phyloP scores from a whole-genome alignment of 2,113 vertebrate species.

The Microtus pennsylvanicus region DNA sequence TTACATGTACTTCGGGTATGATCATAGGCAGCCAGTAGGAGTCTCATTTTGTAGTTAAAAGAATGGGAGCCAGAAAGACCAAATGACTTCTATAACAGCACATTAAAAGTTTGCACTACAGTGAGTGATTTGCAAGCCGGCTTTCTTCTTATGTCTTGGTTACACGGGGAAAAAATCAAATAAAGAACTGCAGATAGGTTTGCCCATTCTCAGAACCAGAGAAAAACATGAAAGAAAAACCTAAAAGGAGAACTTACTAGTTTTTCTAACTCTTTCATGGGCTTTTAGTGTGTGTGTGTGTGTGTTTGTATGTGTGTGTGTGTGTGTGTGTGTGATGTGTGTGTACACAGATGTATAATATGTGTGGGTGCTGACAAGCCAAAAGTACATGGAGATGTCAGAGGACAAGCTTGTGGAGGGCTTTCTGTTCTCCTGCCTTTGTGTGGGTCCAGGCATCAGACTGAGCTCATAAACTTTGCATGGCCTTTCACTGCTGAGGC shows the following conservation, averaged over 20 bases:
- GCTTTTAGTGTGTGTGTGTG: background rate
- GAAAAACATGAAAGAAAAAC: background rate
- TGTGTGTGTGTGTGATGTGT: background rate
- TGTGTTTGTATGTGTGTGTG: background rate
- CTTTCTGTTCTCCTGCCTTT: background rate
- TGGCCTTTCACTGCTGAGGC: background rate
- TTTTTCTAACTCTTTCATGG: background rate
- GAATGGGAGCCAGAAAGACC: background rate
- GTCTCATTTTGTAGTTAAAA: constrained; percentile 18
- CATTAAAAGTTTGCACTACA: background rate
- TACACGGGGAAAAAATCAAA: background rate
- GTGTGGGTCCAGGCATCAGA: background rate
- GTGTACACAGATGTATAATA: accelerated
- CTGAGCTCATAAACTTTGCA: background rate
- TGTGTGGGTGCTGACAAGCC: background rate
- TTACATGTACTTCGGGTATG: background rate
- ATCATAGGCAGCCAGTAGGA: background rate
- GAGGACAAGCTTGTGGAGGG: background rate
- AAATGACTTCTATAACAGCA: background rate
- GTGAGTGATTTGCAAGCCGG: background rate
- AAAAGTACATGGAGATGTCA: background rate
- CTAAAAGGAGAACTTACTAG: background rate
- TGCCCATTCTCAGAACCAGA: background rate
- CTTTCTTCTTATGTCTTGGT: background rate
- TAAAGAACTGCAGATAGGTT: background rate